Conservation (phyloP, 2,888 invertebrate species). For the Dysmachus trigonus region DNA sequence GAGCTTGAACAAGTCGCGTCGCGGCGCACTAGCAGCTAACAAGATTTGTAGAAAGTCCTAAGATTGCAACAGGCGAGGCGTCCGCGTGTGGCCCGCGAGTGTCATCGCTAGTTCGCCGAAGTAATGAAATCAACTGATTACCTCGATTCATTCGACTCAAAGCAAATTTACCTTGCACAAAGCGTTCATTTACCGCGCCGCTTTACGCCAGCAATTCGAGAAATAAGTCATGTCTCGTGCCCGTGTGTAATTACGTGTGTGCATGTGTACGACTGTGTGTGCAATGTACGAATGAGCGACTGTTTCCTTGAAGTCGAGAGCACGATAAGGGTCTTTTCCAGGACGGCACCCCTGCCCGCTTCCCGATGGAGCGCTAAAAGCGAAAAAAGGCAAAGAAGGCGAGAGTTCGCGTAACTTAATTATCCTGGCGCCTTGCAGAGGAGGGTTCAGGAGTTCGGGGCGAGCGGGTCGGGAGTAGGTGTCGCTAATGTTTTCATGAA, state of each 20-base stretch:
- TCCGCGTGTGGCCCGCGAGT: not conserved
- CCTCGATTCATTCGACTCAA: not conserved
- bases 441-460: not conserved
- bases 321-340: not conserved
- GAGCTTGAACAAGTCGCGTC: not conserved
- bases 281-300: not conserved
- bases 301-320: not conserved
- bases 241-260: not conserved
- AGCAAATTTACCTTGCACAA: not conserved
- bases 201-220: not conserved
- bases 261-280: not conserved
- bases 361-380: not conserved
- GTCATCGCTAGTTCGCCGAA: not conserved
- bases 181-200: not conserved
- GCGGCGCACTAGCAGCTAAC: not conserved
- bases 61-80: not conserved
- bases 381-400: constrained; percentile 6
- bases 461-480: not conserved
- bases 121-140: not conserved
- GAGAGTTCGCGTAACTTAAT: constrained; percentile 35
- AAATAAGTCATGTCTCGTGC: not conserved
- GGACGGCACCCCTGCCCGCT: not conserved
- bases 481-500: constrained; percentile 31
- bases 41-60: not conserved
- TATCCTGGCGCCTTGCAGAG: constrained; percentile 19